A percentile compares a stretch with the other conserved stretches of the same genome.
Conservation (phyloP, 2,797 vertebrate genomes). For the Lepidocolaptes lacrymiger region DNA sequence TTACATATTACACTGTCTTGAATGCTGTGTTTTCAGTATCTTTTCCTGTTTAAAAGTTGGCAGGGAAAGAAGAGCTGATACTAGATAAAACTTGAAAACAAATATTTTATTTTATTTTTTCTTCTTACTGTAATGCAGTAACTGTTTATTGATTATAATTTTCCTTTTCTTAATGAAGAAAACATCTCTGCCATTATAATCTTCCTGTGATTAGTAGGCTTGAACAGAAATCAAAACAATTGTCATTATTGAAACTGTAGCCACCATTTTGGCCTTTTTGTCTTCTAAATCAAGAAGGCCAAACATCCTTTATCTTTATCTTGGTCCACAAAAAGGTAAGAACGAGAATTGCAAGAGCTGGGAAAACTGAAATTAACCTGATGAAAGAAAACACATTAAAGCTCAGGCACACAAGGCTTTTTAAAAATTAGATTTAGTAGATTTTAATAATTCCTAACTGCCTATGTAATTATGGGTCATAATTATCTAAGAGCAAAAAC, state of each 20-base stretch:
- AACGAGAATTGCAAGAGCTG: not conserved
- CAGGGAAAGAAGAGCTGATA: not conserved
- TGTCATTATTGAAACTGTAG: not conserved
- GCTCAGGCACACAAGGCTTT: not conserved
- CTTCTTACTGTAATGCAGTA: not conserved
- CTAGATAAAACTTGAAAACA: not conserved
- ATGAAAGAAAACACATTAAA: not conserved
- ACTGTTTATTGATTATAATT: not conserved
- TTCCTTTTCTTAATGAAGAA: not conserved
- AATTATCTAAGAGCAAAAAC: not conserved
- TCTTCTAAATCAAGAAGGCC: conserved; percentile 17
- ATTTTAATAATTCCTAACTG: not conserved
- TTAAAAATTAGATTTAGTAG: not conserved
- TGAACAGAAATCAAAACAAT: not conserved
- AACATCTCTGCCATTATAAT: not conserved
- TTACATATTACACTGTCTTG: not conserved
- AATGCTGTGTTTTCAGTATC: not conserved
- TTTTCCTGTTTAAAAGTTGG: not conserved
- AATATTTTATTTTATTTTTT: not conserved
- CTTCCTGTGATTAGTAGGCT: not conserved
- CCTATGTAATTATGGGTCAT: not conserved
- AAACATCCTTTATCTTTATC: not conserved
- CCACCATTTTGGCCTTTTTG: not conserved
- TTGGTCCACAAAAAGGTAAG: not conserved
- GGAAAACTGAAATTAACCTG: not conserved